These are phyloP conservation scores for Sebastes vulpes DNA, from an alignment of 2,797 vertebrate genomes.

Conservation along the genomic window DNA sequence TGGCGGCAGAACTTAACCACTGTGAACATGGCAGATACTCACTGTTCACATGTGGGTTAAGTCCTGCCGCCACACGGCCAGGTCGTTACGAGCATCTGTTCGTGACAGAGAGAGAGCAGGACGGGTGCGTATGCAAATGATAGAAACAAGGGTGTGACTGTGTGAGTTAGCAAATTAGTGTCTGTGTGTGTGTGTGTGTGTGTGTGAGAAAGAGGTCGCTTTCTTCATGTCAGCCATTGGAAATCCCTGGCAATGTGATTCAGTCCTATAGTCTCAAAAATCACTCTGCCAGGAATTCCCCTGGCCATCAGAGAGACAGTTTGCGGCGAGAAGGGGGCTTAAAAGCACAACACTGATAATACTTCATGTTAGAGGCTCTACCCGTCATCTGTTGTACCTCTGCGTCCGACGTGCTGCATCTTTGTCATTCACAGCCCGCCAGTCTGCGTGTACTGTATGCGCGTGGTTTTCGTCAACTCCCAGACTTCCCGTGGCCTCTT, in stretches of 20 bases:
- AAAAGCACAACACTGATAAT: slow-evolving; percentile 5
- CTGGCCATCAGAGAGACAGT: slow-evolving; percentile 86
- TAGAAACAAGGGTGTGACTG: background rate
- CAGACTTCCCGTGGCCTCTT: slow-evolving; percentile 81
- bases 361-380: background rate
- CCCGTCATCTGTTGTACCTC: background rate
- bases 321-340: slow-evolving; percentile 12
- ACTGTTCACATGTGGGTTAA: slow-evolving; percentile 96
- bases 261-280: slow-evolving; percentile 89
- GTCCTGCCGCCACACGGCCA: slow-evolving; percentile 89
- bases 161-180: slow-evolving; percentile 12
- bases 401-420: background rate
- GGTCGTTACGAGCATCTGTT: slow-evolving; percentile 1
- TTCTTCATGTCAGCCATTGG: slow-evolving; percentile 90
- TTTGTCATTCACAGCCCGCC: slow-evolving; percentile 19
- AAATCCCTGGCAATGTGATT: slow-evolving; percentile 99
- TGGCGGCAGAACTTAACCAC: slow-evolving; percentile 96
- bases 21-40: slow-evolving; percentile 90
- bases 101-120: slow-evolving; percentile 17
- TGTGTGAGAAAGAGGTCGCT: slow-evolving; percentile 27
- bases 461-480: slow-evolving; percentile 49
- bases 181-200: background rate
- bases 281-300: slow-evolving; percentile 98
- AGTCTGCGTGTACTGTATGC: slow-evolving; percentile 12
- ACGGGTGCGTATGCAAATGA: slow-evolving; percentile 36